A percentile compares a stretch with the other conserved stretches of the same genome.
phyloP scores from a whole-genome alignment of 2,888 invertebrate genomes.

The Himalopsyche anomala region DNA sequence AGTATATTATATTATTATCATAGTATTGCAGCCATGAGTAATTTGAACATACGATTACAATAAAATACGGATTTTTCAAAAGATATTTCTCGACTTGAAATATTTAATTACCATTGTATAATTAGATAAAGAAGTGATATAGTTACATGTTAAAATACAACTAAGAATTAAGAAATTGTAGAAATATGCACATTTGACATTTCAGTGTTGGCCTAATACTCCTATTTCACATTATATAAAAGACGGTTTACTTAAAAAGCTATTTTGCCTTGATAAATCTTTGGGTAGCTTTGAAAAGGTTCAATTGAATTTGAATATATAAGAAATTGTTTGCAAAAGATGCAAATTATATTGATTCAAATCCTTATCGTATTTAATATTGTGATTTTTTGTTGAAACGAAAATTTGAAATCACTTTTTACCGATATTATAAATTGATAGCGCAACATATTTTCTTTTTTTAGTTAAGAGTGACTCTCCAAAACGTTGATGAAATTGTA shows the following conservation, averaged over 20 bases:
- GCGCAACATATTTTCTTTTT: no score
- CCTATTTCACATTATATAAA: slow-evolving; percentile 1
- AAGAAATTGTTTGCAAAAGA: no score
- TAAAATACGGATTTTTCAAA: slow-evolving; percentile 39
- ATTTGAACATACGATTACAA: slow-evolving; percentile 31
- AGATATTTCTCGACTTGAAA: slow-evolving; percentile 44
- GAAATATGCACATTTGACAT: slow-evolving; percentile 57
- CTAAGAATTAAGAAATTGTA: slow-evolving; percentile 53
- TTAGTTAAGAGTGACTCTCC: no score
- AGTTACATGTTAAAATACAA: slow-evolving; percentile 59
- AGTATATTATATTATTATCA: slow-evolving; percentile 36
- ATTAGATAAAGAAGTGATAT: slow-evolving; percentile 59
- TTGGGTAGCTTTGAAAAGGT: slow-evolving; percentile 1
- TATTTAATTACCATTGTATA: slow-evolving; percentile 42
- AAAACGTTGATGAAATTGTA: no score
- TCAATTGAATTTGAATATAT: no score
- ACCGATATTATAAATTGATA: no score
- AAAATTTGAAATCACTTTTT: no score
- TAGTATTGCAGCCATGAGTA: slow-evolving; percentile 33
- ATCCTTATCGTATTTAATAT: no score
- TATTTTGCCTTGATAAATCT: slow-evolving; percentile 3
- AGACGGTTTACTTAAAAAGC: neutral
- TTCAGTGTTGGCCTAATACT: slow-evolving; percentile 44
- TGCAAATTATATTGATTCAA: no score
- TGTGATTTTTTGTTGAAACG: no score